Base-by-base conservation (phyloP, 2,797 vertebrate genomes). In the Siniperca obscura region DNA sequence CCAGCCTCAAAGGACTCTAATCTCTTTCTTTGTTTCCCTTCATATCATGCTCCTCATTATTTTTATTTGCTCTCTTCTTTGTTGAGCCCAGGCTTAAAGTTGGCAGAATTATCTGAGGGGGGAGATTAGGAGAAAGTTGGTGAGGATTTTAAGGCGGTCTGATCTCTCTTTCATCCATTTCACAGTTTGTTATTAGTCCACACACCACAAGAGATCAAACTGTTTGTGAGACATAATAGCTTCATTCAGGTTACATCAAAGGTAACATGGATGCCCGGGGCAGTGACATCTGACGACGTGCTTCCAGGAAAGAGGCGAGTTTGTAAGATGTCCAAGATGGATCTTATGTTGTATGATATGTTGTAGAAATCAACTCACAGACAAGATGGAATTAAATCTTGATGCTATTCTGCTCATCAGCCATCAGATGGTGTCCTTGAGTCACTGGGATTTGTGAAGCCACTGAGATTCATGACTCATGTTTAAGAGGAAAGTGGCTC, bases 341-440 rank as follows among this genome's bases (percentile, higher is more conserved):
- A 83, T 87, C 64, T 62, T 17, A 50, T 65, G 59, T 21, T 74
- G 66, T 0, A 83, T 87, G 60, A 66, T 17, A 50, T 65, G 59
- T 21, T 74, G 66, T 0, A 42, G 70, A 48, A 79, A 65, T 60
- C 50, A 57, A 55, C 17, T 76, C 52, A 7, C 4, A 59, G 50
- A 38, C n/a, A 12, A 53, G 56, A 53, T 40, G 12, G 64, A 50
- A 66, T 46, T 10, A 42, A 10, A 25, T 48, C 13, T 52, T 12
- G 10, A 22, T 77, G 87, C 38, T 36, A 1, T 88, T 83, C 65
- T 17, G 9, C 27, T 44, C 30, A 7, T 4, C 1, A 0, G 78
- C 92, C 96, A 94, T 89, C 84, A 95, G 96, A 87, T 95, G 95
- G 95, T 64, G 88, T 64, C 89, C 84, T 91, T 70, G 90, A 86